A percentile compares a stretch with the other conserved stretches of the same genome.
These are phyloP conservation scores for Python bivittatus DNA, from an alignment of 2,113 vertebrate genomes.

Conservation along the genomic window DNA sequence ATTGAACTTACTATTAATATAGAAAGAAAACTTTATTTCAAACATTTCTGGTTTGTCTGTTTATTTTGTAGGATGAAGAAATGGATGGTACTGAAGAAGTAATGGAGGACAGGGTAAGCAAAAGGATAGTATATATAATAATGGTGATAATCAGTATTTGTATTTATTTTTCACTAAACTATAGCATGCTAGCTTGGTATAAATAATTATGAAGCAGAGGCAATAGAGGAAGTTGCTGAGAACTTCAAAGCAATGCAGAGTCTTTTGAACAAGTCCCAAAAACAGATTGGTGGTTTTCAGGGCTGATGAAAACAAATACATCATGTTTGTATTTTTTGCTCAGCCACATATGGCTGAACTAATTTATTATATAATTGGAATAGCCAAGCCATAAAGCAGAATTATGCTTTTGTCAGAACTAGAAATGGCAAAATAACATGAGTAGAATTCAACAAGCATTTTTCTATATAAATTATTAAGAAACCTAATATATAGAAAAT, in stretches of 20 bases:
- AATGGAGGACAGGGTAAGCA: conserved; percentile 71
- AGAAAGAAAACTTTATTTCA: background rate
- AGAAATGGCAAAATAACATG: background rate
- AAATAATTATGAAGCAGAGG: background rate
- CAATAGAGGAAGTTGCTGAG: background rate
- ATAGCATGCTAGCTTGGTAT: background rate
- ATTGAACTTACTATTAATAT: background rate
- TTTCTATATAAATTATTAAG: background rate
- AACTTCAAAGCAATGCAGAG: background rate
- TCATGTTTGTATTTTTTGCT: background rate
- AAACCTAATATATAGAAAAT: background rate
- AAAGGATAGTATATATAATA: background rate
- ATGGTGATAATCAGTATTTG: background rate
- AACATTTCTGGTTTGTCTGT: background rate
- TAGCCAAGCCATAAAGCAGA: background rate
- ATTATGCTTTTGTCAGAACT: background rate
- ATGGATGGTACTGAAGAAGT: conserved; percentile 69
- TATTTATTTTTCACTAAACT: background rate
- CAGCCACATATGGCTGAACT: background rate
- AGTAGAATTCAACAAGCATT: background rate
- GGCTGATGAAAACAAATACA: background rate
- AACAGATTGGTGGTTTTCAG: background rate
- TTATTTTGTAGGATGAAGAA: conserved; percentile 72
- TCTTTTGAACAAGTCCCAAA: background rate
- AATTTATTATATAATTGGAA: background rate